A percentile compares a stretch with the other conserved stretches of the same genome.
Evolutionary conservation across 92 coral and sea anemone species (phyloP).

Genomic region (Porites divaricata): DNA sequence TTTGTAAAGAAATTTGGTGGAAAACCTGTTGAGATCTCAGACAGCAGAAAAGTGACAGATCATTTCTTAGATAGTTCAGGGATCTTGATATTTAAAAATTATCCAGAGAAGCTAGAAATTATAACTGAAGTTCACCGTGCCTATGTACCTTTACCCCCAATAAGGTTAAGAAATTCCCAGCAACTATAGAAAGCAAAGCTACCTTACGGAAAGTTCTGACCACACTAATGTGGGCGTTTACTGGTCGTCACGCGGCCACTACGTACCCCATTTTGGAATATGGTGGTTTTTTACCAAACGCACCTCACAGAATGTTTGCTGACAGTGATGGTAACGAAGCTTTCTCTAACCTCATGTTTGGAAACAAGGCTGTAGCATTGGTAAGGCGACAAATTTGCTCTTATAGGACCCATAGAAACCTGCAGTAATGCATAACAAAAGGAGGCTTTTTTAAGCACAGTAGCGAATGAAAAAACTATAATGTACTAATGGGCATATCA

Average conservation of each 20-base stretch:
- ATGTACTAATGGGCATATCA: too few relatives aligned
- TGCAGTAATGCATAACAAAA: too few relatives aligned
- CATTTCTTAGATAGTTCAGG: neutral
- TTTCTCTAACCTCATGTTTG: constrained; percentile 92
- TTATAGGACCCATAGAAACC: neutral
- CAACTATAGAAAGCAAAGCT: constrained; percentile 52
- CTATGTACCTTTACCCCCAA: neutral
- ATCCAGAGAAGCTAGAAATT: neutral
- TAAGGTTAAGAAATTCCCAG: constrained; percentile 88
- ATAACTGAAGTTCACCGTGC: neutral
- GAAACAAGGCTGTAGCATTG: constrained; percentile 96
- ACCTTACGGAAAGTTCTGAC: constrained; percentile 61
- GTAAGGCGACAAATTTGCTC: constrained; percentile 40
- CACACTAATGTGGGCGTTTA: constrained; percentile 86
- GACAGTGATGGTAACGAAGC: constrained; percentile 71
- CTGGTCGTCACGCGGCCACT: constrained; percentile 91
- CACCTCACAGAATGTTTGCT: constrained; percentile 93
- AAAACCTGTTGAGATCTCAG: too few relatives aligned
- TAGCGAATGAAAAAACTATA: too few relatives aligned
- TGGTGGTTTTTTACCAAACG: constrained; percentile 95
- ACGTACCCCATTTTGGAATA: constrained; percentile 93
- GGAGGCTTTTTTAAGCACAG: too few relatives aligned
- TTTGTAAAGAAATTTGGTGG: too few relatives aligned
- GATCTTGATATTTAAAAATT: too few relatives aligned
- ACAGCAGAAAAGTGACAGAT: too few relatives aligned